Percentiles rank a stretch among this genome's conserved stretches.
These are phyloP conservation scores for Hassar affinis DNA, from an alignment of 2,113 vertebrate genomes.

Conservation along the genomic window DNA sequence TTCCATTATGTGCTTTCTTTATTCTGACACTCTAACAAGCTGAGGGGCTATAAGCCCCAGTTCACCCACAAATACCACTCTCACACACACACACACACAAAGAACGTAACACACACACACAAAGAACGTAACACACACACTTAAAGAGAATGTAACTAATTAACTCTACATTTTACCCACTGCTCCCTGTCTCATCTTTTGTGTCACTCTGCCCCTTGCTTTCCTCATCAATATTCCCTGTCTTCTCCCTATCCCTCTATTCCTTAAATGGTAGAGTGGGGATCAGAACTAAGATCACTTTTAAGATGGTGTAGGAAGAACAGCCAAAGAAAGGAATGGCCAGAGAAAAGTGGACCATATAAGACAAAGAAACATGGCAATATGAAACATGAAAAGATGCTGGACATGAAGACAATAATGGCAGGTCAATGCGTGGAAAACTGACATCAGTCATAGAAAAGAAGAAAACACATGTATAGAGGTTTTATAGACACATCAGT, in stretches of 20 bases:
- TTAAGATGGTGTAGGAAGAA: neutral
- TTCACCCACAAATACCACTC: neutral
- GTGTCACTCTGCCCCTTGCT: neutral
- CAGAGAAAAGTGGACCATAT: neutral
- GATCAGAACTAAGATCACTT: neutral
- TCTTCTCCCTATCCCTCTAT: neutral
- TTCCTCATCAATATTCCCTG: too few relatives aligned
- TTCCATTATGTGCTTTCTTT: neutral
- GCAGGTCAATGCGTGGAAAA: neutral
- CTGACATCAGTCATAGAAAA: neutral
- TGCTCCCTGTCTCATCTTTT: neutral
- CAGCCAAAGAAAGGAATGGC: neutral
- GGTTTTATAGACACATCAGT: neutral
- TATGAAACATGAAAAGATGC: neutral
- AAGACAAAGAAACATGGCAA: neutral
- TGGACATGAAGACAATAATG: neutral
- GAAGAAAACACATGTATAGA: neutral
- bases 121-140: neutral
- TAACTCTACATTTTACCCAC: neutral
- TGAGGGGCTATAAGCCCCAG: neutral
- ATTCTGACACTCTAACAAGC: neutral
- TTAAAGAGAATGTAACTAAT: neutral
- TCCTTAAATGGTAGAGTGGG: neutral
- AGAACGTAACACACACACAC: too few relatives aligned
- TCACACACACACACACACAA: neutral